Percentiles rank a stretch among this genome's conserved stretches.
Conservation (phyloP, 1,140 invertebrate genomes). For the Phenacoccus solenopsis region DNA sequence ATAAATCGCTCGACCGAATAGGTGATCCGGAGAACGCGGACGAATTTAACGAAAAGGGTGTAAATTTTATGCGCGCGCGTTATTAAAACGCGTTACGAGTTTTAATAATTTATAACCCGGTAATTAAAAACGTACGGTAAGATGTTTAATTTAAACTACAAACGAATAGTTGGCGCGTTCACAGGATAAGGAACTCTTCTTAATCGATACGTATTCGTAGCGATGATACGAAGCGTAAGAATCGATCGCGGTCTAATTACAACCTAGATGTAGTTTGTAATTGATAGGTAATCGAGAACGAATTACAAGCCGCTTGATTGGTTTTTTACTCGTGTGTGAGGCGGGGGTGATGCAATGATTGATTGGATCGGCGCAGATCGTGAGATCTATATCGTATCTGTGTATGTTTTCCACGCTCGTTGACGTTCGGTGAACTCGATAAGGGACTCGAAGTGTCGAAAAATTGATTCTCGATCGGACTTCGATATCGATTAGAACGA, state of each 20-base stretch:
- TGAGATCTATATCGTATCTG: background rate
- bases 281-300: background rate
- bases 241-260: background rate
- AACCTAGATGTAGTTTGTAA: background rate
- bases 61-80: background rate
- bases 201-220: too few species aligned
- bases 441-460: too few species aligned
- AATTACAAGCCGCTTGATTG: background rate
- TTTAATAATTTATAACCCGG: slow-evolving; percentile 2
- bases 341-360: background rate
- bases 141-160: background rate
- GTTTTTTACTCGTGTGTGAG: background rate
- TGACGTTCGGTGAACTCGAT: too few species aligned
- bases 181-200: too few species aligned
- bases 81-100: background rate
- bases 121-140: background rate
- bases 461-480: too few species aligned
- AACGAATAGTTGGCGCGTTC: too few species aligned
- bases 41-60: too few species aligned
- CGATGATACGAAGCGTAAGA: too few species aligned
- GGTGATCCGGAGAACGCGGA: too few species aligned
- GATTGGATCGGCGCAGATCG: background rate
- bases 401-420: too few species aligned
- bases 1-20: too few species aligned
- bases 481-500: too few species aligned